Percentiles rank a stretch among this genome's conserved stretches.
These are phyloP conservation scores for Aphrophora alni DNA, from an alignment of 2,888 invertebrate species.

Conservation along the genomic window DNA sequence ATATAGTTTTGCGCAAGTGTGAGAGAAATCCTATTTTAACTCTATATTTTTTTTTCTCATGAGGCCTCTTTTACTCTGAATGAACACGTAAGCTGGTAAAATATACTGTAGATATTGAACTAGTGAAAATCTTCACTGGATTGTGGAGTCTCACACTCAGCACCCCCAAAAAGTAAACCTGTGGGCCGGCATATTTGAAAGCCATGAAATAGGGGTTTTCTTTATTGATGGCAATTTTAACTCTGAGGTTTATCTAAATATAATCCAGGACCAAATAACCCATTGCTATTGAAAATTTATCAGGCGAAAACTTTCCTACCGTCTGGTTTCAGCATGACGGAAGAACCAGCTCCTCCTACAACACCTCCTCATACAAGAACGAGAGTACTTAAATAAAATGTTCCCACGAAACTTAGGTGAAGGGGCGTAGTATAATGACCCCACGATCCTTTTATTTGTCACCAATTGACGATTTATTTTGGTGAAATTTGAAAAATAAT, in stretches of 20 bases:
- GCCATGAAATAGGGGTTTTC: not conserved
- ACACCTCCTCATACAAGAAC: no score
- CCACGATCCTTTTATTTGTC: not conserved
- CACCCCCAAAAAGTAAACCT: not conserved
- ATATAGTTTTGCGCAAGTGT: not conserved
- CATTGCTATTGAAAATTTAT: no score
- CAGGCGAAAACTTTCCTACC: no score
- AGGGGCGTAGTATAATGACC: not conserved
- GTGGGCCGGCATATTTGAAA: not conserved
- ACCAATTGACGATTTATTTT: not conserved
- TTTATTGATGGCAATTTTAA: no score
- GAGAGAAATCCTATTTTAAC: not conserved
- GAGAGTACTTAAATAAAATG: no score
- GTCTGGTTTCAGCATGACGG: no score
- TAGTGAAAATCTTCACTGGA: no score
- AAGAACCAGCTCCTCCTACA: no score
- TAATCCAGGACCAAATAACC: not conserved
- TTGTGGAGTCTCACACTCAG: no score
- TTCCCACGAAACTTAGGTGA: not conserved
- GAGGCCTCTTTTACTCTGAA: no score
- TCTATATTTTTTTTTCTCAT: not conserved
- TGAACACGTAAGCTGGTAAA: not conserved
- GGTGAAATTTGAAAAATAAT: no score
- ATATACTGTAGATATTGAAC: not conserved
- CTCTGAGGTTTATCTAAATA: no score